These are phyloP conservation scores for Lytechinus pictus DNA, from an alignment of 35 echinoderm and acorn worm species.

Conservation along the genomic window DNA sequence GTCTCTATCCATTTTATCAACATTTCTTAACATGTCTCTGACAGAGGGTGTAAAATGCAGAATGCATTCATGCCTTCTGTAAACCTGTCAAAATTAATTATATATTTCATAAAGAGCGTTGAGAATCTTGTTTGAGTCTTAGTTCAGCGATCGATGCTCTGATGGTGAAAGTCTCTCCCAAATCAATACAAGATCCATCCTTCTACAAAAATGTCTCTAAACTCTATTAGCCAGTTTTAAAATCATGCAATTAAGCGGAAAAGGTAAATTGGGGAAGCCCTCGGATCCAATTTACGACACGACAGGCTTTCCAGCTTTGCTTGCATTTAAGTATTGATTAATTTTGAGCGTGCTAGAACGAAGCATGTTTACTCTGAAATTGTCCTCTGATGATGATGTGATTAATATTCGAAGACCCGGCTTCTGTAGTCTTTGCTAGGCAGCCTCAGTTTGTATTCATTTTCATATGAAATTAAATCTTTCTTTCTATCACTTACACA, in stretches of 20 bases:
- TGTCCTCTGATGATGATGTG: conserved; percentile 24
- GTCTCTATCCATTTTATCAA: no score
- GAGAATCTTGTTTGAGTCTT: background rate
- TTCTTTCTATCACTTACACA: background rate
- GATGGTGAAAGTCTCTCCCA: background rate
- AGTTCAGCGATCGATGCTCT: background rate
- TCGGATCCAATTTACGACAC: background rate
- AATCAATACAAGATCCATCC: background rate
- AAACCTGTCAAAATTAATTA: background rate
- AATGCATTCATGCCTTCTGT: background rate
- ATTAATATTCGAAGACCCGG: background rate
- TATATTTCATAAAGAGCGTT: conserved; percentile 14
- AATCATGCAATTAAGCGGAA: conserved; percentile 23
- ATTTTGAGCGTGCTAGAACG: conserved; percentile 10
- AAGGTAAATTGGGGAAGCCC: conserved; percentile 34
- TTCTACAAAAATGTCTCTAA: background rate
- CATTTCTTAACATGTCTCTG: background rate
- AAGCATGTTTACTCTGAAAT: conserved; percentile 20
- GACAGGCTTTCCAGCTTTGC: conserved; percentile 41
- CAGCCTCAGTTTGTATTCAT: background rate
- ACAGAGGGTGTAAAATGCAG: background rate
- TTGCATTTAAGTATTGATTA: conserved; percentile 44
- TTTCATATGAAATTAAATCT: background rate
- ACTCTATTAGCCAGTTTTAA: background rate
- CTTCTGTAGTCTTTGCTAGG: background rate